phyloP scores from a whole-genome alignment of 2,113 vertebrate genomes.

The Clupea harengus region DNA sequence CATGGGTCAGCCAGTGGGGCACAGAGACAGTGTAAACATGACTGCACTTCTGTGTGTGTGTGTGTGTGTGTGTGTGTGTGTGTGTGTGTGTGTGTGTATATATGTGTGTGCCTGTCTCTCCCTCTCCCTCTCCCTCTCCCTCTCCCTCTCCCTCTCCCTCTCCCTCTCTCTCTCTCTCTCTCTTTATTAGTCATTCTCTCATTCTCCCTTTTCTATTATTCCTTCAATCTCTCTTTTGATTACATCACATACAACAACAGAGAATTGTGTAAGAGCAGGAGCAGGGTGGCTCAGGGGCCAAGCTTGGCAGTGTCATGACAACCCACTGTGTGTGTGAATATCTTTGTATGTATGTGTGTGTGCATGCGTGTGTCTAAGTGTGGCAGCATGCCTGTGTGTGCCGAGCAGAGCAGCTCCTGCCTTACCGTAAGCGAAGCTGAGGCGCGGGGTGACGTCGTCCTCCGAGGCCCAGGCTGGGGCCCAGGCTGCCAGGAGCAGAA shows the following conservation, averaged over 20 bases:
- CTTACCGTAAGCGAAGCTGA: slow-evolving; percentile 75
- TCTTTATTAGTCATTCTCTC: not conserved
- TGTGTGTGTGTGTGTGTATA: not conserved
- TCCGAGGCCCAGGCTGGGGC: slow-evolving; percentile 51
- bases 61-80: not conserved
- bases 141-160: not conserved
- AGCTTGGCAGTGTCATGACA: not conserved
- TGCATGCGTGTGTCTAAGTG: not conserved
- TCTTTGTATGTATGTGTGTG: not conserved
- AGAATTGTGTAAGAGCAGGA: not conserved
- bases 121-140: not conserved
- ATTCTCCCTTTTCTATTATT: not conserved
- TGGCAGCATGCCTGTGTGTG: not conserved
- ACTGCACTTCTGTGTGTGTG: not conserved
- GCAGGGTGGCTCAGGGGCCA: not conserved
- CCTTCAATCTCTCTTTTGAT: not conserved
- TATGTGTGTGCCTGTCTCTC: not conserved
- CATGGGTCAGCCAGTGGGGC: slow-evolving; percentile 21
- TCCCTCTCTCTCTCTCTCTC: not conserved
- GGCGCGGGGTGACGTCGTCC: slow-evolving; percentile 71
- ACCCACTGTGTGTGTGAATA: not conserved
- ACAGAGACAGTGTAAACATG: slow-evolving; percentile 27
- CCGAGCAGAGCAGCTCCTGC: not conserved
- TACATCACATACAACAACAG: not conserved
- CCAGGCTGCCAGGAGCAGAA: slow-evolving; percentile 52